Conservation (phyloP, 2,797 vertebrate genomes). For the Gorsachius magnificus region DNA sequence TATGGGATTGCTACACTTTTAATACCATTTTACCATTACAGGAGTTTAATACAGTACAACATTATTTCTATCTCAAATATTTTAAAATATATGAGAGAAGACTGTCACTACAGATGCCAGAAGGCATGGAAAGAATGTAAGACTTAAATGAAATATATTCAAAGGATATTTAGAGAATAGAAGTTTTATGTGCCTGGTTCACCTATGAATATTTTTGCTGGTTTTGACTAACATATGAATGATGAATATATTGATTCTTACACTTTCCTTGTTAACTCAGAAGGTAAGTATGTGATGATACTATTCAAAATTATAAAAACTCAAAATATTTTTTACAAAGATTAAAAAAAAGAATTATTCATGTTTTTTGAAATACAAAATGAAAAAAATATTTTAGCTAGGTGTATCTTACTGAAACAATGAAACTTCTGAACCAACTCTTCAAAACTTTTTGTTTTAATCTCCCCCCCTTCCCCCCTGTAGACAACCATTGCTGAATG, state of each 20-base stretch:
- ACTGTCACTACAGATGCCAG: not conserved
- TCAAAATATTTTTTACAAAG: not conserved
- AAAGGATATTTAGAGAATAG: not conserved
- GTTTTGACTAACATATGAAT: not conserved
- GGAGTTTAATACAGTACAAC: not conserved
- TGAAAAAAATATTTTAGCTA: not conserved
- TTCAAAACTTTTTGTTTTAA: not conserved
- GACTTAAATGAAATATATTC: not conserved
- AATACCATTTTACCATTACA: not conserved
- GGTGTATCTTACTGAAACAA: not conserved
- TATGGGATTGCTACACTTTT: not conserved
- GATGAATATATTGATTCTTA: not conserved
- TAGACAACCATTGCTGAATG: too few species aligned
- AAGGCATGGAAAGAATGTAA: not conserved
- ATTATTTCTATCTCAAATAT: not conserved
- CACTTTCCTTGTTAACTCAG: not conserved
- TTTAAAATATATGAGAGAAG: not conserved
- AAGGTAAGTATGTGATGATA: not conserved
- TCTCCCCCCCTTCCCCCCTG: too few species aligned
- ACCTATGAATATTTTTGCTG: not conserved
- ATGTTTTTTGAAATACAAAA: accelerated
- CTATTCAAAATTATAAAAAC: not conserved
- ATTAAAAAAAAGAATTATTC: not conserved
- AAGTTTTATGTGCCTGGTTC: not conserved
- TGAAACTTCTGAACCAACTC: not conserved